Conservation (phyloP, 1,140 invertebrate genomes). For the Phenacoccus solenopsis region DNA sequence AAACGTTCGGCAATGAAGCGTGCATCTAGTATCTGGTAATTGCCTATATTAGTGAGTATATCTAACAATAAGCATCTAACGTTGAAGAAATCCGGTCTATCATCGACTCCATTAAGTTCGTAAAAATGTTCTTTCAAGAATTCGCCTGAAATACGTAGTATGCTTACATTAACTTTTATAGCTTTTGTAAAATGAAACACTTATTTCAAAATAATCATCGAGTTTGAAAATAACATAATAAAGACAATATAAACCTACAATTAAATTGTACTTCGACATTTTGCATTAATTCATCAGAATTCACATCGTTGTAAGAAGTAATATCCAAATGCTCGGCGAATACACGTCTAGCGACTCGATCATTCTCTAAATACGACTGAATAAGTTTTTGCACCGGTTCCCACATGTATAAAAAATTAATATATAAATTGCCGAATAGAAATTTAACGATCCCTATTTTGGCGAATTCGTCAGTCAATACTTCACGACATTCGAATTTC, state of each 20-base stretch:
- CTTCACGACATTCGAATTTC: conserved; percentile 41
- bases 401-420: conserved; percentile 83
- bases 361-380: conserved; percentile 34
- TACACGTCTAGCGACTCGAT: conserved; percentile 56
- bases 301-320: conserved; percentile 29
- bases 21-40: background rate
- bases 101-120: conserved; percentile 9
- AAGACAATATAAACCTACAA: background rate
- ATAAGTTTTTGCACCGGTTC: conserved; percentile 63
- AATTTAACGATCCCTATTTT: conserved; percentile 47
- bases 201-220: background rate
- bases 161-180: no score
- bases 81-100: conserved; percentile 21
- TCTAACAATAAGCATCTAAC: conserved; percentile 6
- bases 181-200: background rate
- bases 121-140: conserved; percentile 13
- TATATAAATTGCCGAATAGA: conserved; percentile 64
- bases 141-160: background rate
- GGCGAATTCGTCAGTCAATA: conserved; percentile 17
- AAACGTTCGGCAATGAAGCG: background rate
- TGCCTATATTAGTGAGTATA: background rate
- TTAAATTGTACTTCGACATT: background rate
- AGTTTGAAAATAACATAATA: background rate
- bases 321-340: conserved; percentile 49
- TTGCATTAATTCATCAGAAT: background rate